Conservation (phyloP, 2,113 vertebrate species). For the Pedetes capensis region DNA sequence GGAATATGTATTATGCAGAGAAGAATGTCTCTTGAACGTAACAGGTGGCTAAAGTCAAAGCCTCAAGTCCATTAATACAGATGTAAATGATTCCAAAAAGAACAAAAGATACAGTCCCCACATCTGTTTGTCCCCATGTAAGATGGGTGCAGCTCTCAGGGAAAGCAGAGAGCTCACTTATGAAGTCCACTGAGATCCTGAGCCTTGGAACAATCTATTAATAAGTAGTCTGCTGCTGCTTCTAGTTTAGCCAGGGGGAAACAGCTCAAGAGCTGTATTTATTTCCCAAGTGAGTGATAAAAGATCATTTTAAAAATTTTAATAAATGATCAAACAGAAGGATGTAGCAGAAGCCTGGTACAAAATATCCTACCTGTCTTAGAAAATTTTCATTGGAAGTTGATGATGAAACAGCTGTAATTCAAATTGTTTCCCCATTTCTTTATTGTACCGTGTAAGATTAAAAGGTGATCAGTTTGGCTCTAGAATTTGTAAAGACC, state of each 20-base stretch:
- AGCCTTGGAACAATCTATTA: background rate
- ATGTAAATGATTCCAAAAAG: constrained; percentile 36
- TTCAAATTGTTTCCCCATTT: background rate
- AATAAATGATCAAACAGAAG: constrained; percentile 28
- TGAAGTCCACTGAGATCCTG: background rate
- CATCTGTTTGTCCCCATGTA: background rate
- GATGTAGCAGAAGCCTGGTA: background rate
- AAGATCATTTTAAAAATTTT: constrained; percentile 23
- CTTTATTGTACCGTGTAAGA: background rate
- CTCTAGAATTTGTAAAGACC: background rate
- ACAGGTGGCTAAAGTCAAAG: background rate
- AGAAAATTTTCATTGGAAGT: background rate
- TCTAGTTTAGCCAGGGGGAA: constrained; percentile 28
- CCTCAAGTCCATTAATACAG: background rate
- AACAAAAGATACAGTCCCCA: background rate
- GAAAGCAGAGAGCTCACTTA: background rate
- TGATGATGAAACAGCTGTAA: background rate
- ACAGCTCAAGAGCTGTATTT: background rate
- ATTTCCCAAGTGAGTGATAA: background rate
- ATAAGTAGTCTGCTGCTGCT: background rate
- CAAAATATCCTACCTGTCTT: background rate
- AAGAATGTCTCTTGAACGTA: background rate
- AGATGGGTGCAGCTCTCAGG: background rate
- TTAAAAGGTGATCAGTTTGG: background rate
- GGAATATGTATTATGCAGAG: background rate